Evolutionary conservation across 2,113 vertebrate genomes (phyloP), one percentile per base, ranked within the genome.

Genomic region (Trachemys scripta): DNA sequence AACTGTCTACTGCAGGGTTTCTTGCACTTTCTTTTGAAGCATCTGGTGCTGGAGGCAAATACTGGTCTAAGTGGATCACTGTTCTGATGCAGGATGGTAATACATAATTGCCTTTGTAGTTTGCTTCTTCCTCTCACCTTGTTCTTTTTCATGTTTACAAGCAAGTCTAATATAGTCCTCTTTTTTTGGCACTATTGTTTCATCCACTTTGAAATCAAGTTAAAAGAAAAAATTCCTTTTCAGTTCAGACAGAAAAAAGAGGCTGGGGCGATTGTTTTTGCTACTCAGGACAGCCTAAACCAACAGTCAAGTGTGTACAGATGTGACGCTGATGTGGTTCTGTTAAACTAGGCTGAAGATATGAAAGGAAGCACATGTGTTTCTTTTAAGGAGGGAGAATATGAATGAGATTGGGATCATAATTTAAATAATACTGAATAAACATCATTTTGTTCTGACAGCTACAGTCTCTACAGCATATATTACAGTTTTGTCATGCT

Each of bases 401-500:
- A 53, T 95, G 82, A 93, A 42, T 93, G 84, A 85, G 53, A 87
- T 80, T 80, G 57, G 83, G 81, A 83, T 85, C 53, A n/a, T 91
- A 78, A 91, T 90, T 95, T 96, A 95, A 93, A 85, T 87, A 89
- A 84, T 53, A 79, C 62, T 69, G 94, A 95, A 93, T 95, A 92
- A 95, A 91, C 62, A 86, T 75, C 22, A 4, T 50, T 85, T 94
- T 95, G 1, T 53, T 87, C 69, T 65, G 94, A 53, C 80, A 59
- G 92, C 92, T 96, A 13, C 53, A 69, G 81, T 94, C 93, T 82
- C 82, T 50, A 14, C 22, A 80, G 87, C 87, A 75, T 90, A 4
- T 92, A 93, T 96, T 96, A 93, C 80, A 82, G 82, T 57, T 96
- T 95, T 97, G 51, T 96, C 93, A 94, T 85, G 75, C 75, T 97